These are phyloP conservation scores for Philypnodon macrostomus DNA, from an alignment of 2,797 vertebrate genomes.

Conservation along the genomic window DNA sequence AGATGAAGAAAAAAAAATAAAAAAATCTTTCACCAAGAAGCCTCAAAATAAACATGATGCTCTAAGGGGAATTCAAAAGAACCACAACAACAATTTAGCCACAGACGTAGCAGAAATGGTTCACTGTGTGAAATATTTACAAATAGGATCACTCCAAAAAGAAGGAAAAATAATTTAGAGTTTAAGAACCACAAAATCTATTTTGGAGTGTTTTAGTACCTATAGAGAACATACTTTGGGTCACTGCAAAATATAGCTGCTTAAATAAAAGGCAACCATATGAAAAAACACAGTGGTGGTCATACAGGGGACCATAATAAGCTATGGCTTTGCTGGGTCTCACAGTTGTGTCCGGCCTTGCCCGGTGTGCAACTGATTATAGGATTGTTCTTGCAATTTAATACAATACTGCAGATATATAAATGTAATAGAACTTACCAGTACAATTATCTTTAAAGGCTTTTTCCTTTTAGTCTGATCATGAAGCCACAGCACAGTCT, in stretches of 20 bases:
- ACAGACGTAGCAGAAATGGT: slow-evolving; percentile 9
- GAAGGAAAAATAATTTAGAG: slow-evolving; percentile 15
- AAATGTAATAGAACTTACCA: slow-evolving; percentile 53
- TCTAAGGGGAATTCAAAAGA: slow-evolving; percentile 20
- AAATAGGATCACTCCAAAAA: slow-evolving; percentile 26
- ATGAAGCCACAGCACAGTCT: slow-evolving; percentile 41
- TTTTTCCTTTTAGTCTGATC: slow-evolving; percentile 43
- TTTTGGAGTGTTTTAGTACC: slow-evolving; percentile 57
- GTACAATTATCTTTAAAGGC: slow-evolving; percentile 38
- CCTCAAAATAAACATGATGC: slow-evolving; percentile 9
- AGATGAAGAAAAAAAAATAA: slow-evolving; percentile 18
- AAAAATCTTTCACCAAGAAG: slow-evolving; percentile 16
- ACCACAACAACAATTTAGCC: slow-evolving; percentile 9
- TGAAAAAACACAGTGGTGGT: slow-evolving; percentile 65
- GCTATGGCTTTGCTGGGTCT: slow-evolving; percentile 45
- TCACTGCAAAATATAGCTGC: slow-evolving; percentile 32
- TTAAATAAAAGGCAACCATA: slow-evolving; percentile 38
- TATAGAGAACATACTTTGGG: slow-evolving; percentile 32
- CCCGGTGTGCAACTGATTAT: slow-evolving; percentile 43
- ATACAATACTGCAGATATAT: slow-evolving; percentile 52
- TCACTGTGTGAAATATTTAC: background rate
- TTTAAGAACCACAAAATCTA: slow-evolving; percentile 20
- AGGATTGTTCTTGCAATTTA: slow-evolving; percentile 46
- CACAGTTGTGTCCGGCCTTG: slow-evolving; percentile 47
- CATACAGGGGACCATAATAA: slow-evolving; percentile 43